Conservation (phyloP, 1,140 invertebrate genomes). For the Pachypsylla venusta region DNA sequence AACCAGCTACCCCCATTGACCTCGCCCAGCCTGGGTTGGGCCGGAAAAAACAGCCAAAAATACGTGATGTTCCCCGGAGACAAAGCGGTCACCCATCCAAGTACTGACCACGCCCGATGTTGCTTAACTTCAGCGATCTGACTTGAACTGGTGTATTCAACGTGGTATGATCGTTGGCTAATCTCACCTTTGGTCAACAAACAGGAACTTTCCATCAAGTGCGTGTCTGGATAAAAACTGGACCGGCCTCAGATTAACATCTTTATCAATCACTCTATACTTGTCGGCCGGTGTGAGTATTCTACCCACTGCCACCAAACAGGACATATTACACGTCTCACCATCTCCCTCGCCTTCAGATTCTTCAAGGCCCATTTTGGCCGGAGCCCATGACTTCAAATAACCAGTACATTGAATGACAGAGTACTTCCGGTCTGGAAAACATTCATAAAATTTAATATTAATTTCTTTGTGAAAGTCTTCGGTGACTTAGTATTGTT, state of each 20-base stretch:
- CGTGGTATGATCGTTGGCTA: no score
- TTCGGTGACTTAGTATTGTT: no score
- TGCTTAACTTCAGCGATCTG: no score
- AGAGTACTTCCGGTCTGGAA: slow-evolving; percentile 56
- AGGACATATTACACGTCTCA: slow-evolving; percentile 63
- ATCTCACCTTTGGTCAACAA: slow-evolving; percentile 51
- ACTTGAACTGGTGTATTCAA: no score
- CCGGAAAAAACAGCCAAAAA: no score
- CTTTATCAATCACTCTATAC: slow-evolving; percentile 18
- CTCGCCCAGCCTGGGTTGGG: no score
- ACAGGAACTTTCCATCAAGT: slow-evolving; percentile 44
- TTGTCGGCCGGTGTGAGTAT: slow-evolving; percentile 37
- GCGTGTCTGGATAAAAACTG: slow-evolving; percentile 45
- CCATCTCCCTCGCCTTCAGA: slow-evolving; percentile 45
- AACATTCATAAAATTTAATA: neutral
- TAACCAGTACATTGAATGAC: slow-evolving; percentile 82
- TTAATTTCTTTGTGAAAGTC: no score
- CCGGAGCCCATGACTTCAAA: slow-evolving; percentile 76
- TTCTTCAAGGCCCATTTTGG: slow-evolving; percentile 50
- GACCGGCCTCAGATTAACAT: slow-evolving; percentile 23
- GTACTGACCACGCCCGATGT: no score
- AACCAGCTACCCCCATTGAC: no score
- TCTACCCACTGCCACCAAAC: slow-evolving; percentile 67
- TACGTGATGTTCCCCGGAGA: no score
- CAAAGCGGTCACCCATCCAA: no score